Base-by-base conservation (phyloP, 2,888 invertebrate species). In the Plusia festucae region DNA sequence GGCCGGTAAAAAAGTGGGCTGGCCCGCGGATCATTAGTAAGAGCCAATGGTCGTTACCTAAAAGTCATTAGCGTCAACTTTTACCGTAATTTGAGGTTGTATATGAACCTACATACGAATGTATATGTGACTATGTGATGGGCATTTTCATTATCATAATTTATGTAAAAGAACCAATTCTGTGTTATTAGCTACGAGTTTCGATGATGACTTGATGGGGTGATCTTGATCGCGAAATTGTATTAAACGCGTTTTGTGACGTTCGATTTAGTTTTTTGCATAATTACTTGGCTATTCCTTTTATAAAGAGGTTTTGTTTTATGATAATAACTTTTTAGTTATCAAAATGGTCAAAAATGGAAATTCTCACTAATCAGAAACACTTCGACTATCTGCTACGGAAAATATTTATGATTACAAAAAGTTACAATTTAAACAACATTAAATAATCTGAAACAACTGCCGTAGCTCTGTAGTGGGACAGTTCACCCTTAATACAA, bases 41-140 rank as follows among this genome's bases (percentile, higher is more conserved):
- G 89, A 88, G 88, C 95, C 95, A 94, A 95, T 95, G 93, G 93
- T 93, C 91, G 94, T 91, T 93, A 94, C 94, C 91, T 88, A 92
- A 94, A 95, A 93, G 90, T 93, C 95, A 94, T 95, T 95, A 95
- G 91, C 88, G 85, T 90, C 89, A 91, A 93, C 93, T 94, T 94
- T 93, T 93, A 93, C 94, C 82, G 90, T 90, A 93, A 92, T 91
- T 92, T 93, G 91, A 90, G 86, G 89, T 82, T 82, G 83, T 85
- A 86, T 87, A 82, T 79, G 78, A 74, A 79, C 79, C 73, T 82
- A 83, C 75, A 79, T 78, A 71, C 65, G 73, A 69, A 78, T 75
- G 61, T 78, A 71, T 63, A 72, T 60, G 67, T 67, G 69, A 67
- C 74, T 73, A 75, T 76, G 72, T 75, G 70, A 86, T 84, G 85